Evolutionary conservation across 2,888 invertebrate species (phyloP).

Genomic region (Deilephila elpenor): DNA sequence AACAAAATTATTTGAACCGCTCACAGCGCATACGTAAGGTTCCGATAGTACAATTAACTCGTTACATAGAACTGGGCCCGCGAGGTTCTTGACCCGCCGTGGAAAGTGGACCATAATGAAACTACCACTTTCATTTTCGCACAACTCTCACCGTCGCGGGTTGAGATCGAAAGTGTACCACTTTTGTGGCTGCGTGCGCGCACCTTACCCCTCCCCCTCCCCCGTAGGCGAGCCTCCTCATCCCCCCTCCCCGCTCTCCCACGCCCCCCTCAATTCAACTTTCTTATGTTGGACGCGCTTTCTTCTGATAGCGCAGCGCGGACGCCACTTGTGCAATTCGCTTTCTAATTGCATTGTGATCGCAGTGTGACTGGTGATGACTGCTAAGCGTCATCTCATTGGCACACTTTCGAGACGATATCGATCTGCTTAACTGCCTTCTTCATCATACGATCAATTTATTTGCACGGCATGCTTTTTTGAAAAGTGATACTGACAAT

Average conservation of each 20-base stretch:
- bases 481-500: not conserved
- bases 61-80: slow-evolving; percentile 62
- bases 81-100: slow-evolving; percentile 77
- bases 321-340: slow-evolving; percentile 77
- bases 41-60: slow-evolving; percentile 65
- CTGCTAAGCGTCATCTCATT: slow-evolving; percentile 69
- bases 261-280: slow-evolving; percentile 62
- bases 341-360: slow-evolving; percentile 84
- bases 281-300: slow-evolving; percentile 80
- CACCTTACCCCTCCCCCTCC: slow-evolving; percentile 58
- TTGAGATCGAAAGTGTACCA: slow-evolving; percentile 83
- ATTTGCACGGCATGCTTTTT: not conserved
- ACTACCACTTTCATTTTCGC: slow-evolving; percentile 86
- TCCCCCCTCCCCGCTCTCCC: slow-evolving; percentile 33
- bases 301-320: slow-evolving; percentile 67
- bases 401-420: slow-evolving; percentile 65
- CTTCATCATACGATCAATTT: not conserved
- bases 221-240: slow-evolving; percentile 62
- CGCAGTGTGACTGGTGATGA: slow-evolving; percentile 69
- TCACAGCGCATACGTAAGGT: slow-evolving; percentile 41
- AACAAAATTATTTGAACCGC: slow-evolving; percentile 22
- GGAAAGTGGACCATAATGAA: slow-evolving; percentile 84
- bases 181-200: slow-evolving; percentile 79
- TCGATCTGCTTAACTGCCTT: slow-evolving; percentile 2
- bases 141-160: slow-evolving; percentile 83